phyloP scores from a whole-genome alignment of 2,888 invertebrate genomes.

The Drosophila kanekoi region DNA sequence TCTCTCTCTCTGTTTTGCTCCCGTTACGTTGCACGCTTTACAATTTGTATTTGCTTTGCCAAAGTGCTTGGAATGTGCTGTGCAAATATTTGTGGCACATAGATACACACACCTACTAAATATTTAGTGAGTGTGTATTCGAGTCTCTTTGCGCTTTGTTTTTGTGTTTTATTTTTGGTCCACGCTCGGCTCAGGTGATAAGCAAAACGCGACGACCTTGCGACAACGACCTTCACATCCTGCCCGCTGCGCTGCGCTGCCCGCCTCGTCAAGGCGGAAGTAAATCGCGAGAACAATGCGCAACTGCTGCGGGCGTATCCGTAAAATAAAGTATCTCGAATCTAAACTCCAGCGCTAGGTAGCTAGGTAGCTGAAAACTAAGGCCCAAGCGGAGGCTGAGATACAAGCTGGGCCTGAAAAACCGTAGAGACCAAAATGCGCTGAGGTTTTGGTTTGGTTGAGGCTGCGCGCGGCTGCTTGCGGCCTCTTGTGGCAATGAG shows the following conservation, averaged over 20 bases:
- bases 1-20: slow-evolving; percentile 23
- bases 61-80: slow-evolving; percentile 74
- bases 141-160: slow-evolving; percentile 2
- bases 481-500: slow-evolving; percentile 38
- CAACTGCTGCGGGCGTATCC: slow-evolving; percentile 29
- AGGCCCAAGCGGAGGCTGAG: background rate
- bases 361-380: slow-evolving; percentile 28
- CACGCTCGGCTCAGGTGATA: slow-evolving; percentile 46
- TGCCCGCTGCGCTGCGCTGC: slow-evolving; percentile 37
- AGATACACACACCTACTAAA: slow-evolving; percentile 19
- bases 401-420: slow-evolving; percentile 3
- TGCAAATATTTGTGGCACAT: slow-evolving; percentile 68
- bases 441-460: slow-evolving; percentile 12
- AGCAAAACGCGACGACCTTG: slow-evolving; percentile 64
- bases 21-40: slow-evolving; percentile 52
- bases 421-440: slow-evolving; percentile 15
- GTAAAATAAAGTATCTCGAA: slow-evolving; percentile 34
- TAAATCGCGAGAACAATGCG: slow-evolving; percentile 36
- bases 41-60: slow-evolving; percentile 57
- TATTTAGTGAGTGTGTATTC: slow-evolving; percentile 8
- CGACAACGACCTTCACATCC: slow-evolving; percentile 70
- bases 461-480: background rate
- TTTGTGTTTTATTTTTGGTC: slow-evolving; percentile 33
- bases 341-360: slow-evolving; percentile 29
- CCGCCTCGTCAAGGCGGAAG: slow-evolving; percentile 41